Evolutionary conservation across 1,140 invertebrate genomes (phyloP), one percentile per base, ranked within the genome.

Genomic region (Tetragonula clypearis): DNA sequence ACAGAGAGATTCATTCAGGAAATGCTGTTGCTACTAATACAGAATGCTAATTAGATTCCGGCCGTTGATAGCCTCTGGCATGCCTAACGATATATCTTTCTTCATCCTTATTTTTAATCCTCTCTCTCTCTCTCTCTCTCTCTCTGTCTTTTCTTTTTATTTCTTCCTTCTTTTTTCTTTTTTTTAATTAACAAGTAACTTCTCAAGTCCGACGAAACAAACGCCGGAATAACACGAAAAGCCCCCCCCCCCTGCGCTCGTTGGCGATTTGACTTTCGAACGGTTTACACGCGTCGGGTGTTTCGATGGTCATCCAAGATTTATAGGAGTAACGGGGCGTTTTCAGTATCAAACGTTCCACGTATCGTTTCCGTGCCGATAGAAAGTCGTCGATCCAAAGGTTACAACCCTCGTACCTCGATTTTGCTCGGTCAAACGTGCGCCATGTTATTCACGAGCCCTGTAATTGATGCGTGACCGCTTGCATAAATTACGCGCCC

Each of bases 391-490:
- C 58, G 68, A 72, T 65, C 17, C 77, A 79, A 79, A 84, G 82
- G 82, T 79, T 72, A 73, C 56, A 62, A 79, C 77, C 82, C 79
- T 84, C 82, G 76, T 56, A 15, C 56, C 76, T 23, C 35, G 35
- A 14, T 53, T 26, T 65, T 72, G 26, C 76, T 65, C 82, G 76
- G 76, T 79, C 77, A 72, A 72, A 79, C 77, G 66, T 56, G 77
- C 75, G 6, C 21, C 55, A 17, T 72, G 49, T 73, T 73, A 79
- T 84, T 84, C 82, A 78, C 65, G 41, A 84, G 60, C 23, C 58
- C 55, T 73, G 78, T 79, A 84, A 84, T 84, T 84, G 82, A 60
- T 62, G 77, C 75, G 82, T 79, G 78, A 84, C 68, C 75, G 82
- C 71, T 72, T 72, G 82, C 82, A 79, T 84, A 84, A 84, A 84